Base-by-base conservation (phyloP, 2,888 invertebrate species). In the Philereme vetulata region DNA sequence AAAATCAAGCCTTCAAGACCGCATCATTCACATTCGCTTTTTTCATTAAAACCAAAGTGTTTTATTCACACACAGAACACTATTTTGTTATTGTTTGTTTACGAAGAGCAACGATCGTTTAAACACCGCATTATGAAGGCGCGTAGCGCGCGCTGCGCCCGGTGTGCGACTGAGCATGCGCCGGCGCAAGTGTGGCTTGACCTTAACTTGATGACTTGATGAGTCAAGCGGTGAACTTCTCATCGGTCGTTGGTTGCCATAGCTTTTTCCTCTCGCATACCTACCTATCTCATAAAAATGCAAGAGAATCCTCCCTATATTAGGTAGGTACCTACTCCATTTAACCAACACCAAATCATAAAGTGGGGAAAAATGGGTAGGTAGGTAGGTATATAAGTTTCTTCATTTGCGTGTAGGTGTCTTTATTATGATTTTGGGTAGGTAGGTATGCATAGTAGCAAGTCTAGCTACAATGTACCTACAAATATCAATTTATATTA, bases 131-230 rank as follows among this genome's bases (percentile, higher is more conserved):
- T 72, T 62, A 55, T 51, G 58, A 21, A 54, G 66, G 82, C 88
- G 88, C 87, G 84, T 80, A 71, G 86, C 86, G 88, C 88, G 86
- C 88, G 71, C 83, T 78, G 86, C 88, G 88, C 88, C 80, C 77
- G 72, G 71, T 77, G 70, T 60, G 50, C 53, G 66, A 68, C 68
- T 66, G 63, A 51, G 43, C 64, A 62, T 67, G 65, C 71, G 66
- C 56, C 38, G 57, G 69, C 71, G 67, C 64, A 60, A 49, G 53
- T 60, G 53, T 62, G n/a, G 40, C 48, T 35, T 36, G 58, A 47
- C 33, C 48, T 46, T 51, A 38, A 46, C 46, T 34, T 48, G 46
- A 33, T 11, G 51, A 38, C 10, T 38, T 48, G 57, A 52, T 38
- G 60, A 55, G 48, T 60, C 62, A 64, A 63, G 21, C 45, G 34